These are phyloP conservation scores for Portevinia maculata DNA, from an alignment of 2,888 invertebrate species.

Conservation along the genomic window DNA sequence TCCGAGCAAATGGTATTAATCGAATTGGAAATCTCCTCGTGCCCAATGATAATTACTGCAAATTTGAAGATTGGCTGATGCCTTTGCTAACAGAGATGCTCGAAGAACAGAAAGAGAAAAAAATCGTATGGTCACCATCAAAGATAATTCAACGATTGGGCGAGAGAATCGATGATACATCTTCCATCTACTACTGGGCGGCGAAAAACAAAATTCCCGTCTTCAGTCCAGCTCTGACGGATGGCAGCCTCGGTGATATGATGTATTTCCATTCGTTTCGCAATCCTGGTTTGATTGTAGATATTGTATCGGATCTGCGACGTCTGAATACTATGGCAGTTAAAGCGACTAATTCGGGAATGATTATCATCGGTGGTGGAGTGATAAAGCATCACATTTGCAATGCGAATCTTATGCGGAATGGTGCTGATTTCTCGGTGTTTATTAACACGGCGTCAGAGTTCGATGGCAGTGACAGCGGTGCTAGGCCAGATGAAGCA, in stretches of 20 bases:
- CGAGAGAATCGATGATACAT: slow-evolving; percentile 93
- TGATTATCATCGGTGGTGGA: slow-evolving; percentile 98
- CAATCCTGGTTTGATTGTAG: slow-evolving; percentile 95
- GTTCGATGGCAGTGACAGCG: slow-evolving; percentile 99
- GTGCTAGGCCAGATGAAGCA: slow-evolving; percentile 99
- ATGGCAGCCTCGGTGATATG: slow-evolving; percentile 99
- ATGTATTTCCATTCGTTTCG: slow-evolving; percentile 98
- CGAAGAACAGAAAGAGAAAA: slow-evolving; percentile 90
- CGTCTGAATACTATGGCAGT: slow-evolving; percentile 97
- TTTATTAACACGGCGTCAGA: slow-evolving; percentile 97
- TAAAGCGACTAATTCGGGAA: slow-evolving; percentile 95
- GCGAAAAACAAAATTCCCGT: slow-evolving; percentile 98
- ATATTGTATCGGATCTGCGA: slow-evolving; percentile 95
- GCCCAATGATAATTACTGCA: slow-evolving; percentile 99
- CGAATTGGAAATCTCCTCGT: slow-evolving; percentile 94
- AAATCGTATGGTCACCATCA: slow-evolving; percentile 95
- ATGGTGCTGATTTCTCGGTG: slow-evolving; percentile 97
- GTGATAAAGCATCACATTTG: slow-evolving; percentile 99
- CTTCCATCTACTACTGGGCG: slow-evolving; percentile 98
- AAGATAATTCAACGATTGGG: slow-evolving; percentile 92
- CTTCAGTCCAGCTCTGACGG: slow-evolving; percentile 98
- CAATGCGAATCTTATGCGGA: slow-evolving; percentile 99
- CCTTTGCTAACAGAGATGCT: slow-evolving; percentile 96
- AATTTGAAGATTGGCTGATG: slow-evolving; percentile 97
- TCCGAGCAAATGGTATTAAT: slow-evolving; percentile 94